These are phyloP conservation scores for Meriones unguiculatus DNA, from an alignment of 2,113 vertebrate species.

Conservation along the genomic window DNA sequence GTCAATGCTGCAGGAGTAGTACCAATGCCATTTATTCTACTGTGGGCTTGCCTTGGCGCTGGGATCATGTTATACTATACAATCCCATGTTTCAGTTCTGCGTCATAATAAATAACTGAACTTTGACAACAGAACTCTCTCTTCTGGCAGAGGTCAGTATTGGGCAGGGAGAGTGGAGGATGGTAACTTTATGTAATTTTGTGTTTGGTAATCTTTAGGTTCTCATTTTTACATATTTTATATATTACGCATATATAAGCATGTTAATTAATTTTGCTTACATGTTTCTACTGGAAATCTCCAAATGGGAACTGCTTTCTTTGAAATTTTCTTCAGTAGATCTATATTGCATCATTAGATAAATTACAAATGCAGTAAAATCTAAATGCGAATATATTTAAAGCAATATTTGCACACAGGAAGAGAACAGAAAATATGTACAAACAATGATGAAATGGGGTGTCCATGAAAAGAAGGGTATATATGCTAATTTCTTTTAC, in stretches of 20 bases:
- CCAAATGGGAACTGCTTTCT: neutral
- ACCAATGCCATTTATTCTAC: neutral
- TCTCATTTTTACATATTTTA: neutral
- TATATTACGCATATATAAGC: neutral
- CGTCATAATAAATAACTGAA: neutral
- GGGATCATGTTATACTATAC: neutral
- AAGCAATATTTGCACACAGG: neutral
- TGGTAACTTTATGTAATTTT: neutral
- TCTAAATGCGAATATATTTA: neutral
- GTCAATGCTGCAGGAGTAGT: neutral
- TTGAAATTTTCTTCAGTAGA: neutral
- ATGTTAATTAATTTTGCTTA: neutral
- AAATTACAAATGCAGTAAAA: neutral
- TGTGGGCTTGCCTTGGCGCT: neutral
- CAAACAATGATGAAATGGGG: neutral
- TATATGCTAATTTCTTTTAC: neutral
- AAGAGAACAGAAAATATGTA: neutral
- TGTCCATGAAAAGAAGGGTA: neutral
- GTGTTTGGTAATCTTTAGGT: neutral
- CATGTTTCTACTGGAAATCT: neutral
- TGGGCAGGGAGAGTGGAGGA: neutral
- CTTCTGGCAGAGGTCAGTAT: neutral
- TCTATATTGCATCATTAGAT: neutral
- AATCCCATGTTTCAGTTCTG: neutral
- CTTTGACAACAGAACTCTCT: neutral